Evolutionary conservation across 2,113 vertebrate genomes (phyloP), one percentile per base, ranked within the genome.

Genomic region (Anarhynchus alexandrinus): DNA sequence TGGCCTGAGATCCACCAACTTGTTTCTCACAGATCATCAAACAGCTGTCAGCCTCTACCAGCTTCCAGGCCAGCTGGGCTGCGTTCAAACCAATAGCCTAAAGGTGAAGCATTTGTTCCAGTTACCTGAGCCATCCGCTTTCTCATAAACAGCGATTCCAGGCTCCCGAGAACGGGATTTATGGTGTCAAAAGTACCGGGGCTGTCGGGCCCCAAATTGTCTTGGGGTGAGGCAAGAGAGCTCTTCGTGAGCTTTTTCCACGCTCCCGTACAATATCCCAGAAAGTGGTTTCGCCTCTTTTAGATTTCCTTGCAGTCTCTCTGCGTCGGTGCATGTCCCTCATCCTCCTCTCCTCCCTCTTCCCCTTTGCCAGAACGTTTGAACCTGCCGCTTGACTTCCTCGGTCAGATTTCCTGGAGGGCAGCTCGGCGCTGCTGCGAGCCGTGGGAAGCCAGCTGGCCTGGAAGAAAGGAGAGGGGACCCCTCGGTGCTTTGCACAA

Each of bases 101-200:
- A 95, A 96, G 95, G 97, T 94, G 92, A 96, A 97, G 32, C 82
- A 27, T 88, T 96, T 78, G 95, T 95, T 96, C 96, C 96, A 94
- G 91, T 72, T 96, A 92, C 96, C 92, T 97, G 94, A 97, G 86
- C 95, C 92, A 85, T 58, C 59, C 71, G 8, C 79, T 88, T 77
- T 76, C 95, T 90, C 92, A 6, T 71, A 69, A 62, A 40, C 78
- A 85, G 83, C 65, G 5, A 25, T 36, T 43, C 83, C 86, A 55
- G 84, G 19, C 93, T 90, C 82, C 61, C 9, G 29, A 32, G 82
- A 84, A 26, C 69, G 80, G 86, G 70, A 90, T 97, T 95, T 72
- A 49, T 91, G 88, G 95, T 51, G 88, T 42, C 93, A 83, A 3
- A 65, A 74, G 71, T 7, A 61, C 5, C 20, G 3, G 49, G 65